Conservation (phyloP, 2,888 invertebrate genomes). For the Lordiphosa fenestrarum region DNA sequence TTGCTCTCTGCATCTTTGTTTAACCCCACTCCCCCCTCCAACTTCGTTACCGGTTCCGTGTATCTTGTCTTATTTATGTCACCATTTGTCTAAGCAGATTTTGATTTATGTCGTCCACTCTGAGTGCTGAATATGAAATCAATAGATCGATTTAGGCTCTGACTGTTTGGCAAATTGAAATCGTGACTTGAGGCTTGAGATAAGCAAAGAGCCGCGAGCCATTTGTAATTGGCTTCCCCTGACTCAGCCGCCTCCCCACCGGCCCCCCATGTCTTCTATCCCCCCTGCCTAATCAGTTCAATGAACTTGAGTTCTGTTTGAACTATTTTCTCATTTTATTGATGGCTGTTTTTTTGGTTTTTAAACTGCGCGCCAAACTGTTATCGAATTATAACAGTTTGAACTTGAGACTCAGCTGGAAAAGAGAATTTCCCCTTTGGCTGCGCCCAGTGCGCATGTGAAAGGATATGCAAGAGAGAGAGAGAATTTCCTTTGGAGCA, state of each 20-base stretch:
- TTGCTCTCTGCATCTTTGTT: too few species aligned
- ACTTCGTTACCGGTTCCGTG: conserved; percentile 15
- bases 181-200: conserved; percentile 76
- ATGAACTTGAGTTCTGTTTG: conserved; percentile 31
- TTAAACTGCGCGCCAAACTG: conserved; percentile 15
- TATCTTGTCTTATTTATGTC: conserved; percentile 51
- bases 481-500: conserved; percentile 3
- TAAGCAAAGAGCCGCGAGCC: conserved; percentile 41
- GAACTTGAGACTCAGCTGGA: neutral
- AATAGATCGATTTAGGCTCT: conserved; percentile 63
- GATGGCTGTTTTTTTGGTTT: neutral
- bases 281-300: conserved; percentile 28
- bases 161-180: conserved; percentile 68
- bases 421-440: conserved; percentile 7
- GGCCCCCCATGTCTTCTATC: neutral
- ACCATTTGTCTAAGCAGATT: conserved; percentile 46
- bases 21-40: too few species aligned
- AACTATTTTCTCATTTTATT: neutral
- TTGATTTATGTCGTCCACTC: conserved; percentile 72
- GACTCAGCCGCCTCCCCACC: neutral
- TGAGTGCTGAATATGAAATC: conserved; percentile 73
- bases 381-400: conserved; percentile 49
- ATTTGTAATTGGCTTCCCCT: conserved; percentile 35
- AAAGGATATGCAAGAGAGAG: conserved; percentile 1
- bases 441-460: neutral